Conservation (phyloP, 2,797 vertebrate genomes). For the Nasua narica region DNA sequence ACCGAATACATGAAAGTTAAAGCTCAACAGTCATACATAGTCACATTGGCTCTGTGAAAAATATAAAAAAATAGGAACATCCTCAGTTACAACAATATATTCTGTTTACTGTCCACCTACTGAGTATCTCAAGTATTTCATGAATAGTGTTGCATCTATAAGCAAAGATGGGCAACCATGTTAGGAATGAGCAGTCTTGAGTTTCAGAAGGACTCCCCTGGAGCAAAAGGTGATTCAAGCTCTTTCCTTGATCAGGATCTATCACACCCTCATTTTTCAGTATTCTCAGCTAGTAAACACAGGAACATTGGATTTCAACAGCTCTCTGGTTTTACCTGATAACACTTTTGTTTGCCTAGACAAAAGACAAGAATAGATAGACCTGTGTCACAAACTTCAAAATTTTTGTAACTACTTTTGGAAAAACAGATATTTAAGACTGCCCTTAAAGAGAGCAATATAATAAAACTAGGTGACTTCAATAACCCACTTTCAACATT, state of each 20-base stretch:
- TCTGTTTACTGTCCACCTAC: background rate
- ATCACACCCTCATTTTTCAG: background rate
- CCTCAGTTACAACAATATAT: background rate
- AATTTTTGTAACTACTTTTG: background rate
- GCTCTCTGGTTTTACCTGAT: background rate
- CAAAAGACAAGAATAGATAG: background rate
- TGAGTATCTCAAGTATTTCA: background rate
- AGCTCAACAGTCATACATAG: background rate
- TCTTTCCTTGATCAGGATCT: background rate
- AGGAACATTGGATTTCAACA: background rate
- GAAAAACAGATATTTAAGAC: background rate
- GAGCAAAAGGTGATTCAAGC: background rate
- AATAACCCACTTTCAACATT: background rate
- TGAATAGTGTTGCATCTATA: background rate
- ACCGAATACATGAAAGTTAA: background rate
- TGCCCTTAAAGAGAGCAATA: background rate
- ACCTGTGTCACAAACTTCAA: background rate
- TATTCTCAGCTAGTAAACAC: background rate
- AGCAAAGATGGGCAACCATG: background rate
- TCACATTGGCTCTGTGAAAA: background rate
- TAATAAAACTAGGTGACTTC: background rate
- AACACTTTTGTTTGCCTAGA: background rate
- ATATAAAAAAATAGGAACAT: background rate
- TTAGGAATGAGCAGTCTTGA: background rate
- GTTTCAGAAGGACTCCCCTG: background rate